Evolutionary conservation across 2,797 vertebrate species (phyloP).

Genomic region (Falco rusticolus): DNA sequence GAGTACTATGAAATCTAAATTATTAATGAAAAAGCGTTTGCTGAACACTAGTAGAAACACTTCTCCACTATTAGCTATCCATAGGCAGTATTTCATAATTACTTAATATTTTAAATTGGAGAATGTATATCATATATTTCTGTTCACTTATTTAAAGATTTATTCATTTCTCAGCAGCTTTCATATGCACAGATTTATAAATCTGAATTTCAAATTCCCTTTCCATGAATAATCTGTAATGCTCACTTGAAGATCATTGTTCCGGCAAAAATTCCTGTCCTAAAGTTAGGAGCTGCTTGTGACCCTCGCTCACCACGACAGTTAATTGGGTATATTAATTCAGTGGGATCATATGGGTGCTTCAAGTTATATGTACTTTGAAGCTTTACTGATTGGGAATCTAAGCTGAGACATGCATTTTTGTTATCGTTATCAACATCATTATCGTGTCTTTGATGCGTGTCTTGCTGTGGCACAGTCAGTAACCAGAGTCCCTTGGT

Average conservation of each 20-base stretch:
- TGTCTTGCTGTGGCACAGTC: rapidly evolving
- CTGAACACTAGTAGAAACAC: not conserved
- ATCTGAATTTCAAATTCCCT: not conserved
- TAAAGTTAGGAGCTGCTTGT: not conserved
- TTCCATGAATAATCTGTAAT: not conserved
- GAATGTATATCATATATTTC: not conserved
- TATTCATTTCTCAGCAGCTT: not conserved
- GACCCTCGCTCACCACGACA: not conserved
- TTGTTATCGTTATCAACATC: not conserved
- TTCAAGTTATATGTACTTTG: not conserved
- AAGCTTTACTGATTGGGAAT: not conserved
- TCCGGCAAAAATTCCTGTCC: not conserved
- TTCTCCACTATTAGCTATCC: not conserved
- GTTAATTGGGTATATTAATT: not conserved
- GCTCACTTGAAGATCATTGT: not conserved
- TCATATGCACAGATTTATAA: not conserved
- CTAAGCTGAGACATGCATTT: not conserved
- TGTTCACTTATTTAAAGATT: not conserved
- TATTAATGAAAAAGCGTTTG: constrained; percentile 6
- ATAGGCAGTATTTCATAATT: not conserved
- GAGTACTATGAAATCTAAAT: not conserved
- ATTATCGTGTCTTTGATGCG: not conserved
- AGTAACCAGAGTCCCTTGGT: not conserved
- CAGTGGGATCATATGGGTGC: not conserved
- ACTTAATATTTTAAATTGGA: not conserved